Conservation (phyloP, 2,888 invertebrate genomes). For the Parelbella ahira region DNA sequence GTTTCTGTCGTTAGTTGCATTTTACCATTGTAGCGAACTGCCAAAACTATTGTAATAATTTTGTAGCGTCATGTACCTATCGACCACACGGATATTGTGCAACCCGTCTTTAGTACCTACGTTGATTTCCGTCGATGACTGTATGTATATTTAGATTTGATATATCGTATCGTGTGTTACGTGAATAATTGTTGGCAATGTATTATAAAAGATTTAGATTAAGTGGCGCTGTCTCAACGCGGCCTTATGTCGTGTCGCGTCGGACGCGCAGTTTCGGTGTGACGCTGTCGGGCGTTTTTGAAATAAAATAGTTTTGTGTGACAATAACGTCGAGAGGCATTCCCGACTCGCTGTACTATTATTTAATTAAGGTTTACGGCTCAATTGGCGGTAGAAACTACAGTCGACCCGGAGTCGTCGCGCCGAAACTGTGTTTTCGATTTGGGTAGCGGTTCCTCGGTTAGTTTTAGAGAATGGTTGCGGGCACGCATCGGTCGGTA, state of each 20-base stretch:
- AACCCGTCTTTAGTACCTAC: constrained; percentile 11
- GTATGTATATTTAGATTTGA: constrained; percentile 23
- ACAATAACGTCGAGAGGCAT: too few species aligned
- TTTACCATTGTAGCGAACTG: constrained; percentile 78
- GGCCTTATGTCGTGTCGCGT: constrained; percentile 20
- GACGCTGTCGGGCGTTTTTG: too few species aligned
- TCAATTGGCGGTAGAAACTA: too few species aligned
- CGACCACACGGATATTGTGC: constrained; percentile 34
- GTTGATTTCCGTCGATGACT: constrained; percentile 14
- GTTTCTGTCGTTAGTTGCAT: constrained; percentile 73
- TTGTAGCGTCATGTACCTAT: constrained; percentile 50
- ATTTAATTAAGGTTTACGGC: too few species aligned
- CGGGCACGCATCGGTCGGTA: too few species aligned
- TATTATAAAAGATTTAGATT: constrained; percentile 26
- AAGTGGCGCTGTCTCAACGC: constrained; percentile 30
- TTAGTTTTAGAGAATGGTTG: too few species aligned
- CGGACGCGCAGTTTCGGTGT: constrained; percentile 15
- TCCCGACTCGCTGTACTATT: too few species aligned
- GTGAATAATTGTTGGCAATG: constrained; percentile 21
- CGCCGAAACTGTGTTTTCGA: constrained; percentile 7
- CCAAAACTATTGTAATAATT: constrained; percentile 76
- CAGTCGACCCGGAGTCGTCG: too few species aligned
- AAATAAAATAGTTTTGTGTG: too few species aligned
- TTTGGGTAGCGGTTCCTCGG: too few species aligned
- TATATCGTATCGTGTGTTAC: constrained; percentile 22